Evolutionary conservation across 2,797 vertebrate genomes (phyloP), one percentile per base, ranked within the genome.

Genomic region (Toxotes lorentzi): DNA sequence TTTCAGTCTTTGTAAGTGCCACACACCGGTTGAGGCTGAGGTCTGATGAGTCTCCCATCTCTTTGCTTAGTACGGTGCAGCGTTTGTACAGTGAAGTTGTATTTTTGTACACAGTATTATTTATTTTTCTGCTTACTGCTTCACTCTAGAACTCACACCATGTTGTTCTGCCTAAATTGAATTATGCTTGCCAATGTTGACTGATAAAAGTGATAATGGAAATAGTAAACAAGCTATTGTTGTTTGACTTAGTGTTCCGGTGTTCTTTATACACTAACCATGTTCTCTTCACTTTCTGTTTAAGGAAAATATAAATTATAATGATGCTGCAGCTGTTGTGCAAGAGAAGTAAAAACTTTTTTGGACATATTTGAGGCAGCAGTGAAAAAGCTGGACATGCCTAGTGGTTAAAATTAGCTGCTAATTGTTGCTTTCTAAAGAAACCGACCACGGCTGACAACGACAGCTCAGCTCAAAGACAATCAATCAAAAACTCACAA

Each of bases 101-200:
- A 92, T 92, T 93, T 94, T 93, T 93, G 92, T 92, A 93, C 88
- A 88, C 82, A 83, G 78, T 85, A 63, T 83, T 85, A 74, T 84
- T 92, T 91, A 78, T 91, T 90, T 92, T 91, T 86, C 75, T 60
- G 87, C 85, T 86, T 84, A 45, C 47, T 73, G 88, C 86, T 91
- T 90, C 75, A 86, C 73, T 85, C 48, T 89, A 61, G 69, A 89
- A 70, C 71, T 87, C 66, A 59, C 75, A 62, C 78, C 74, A 27
- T 85, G 81, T 90, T 83, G 77, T 83, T 89, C 82, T 88, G 87
- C 81, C 74, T 73, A 73, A 79, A 86, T 76, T 24, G 70, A 70
- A 57, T 72, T 68, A 64, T 83, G 86, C 87, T 83, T 92, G 88
- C 85, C 76, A 67, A 47, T 78, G 73, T 78, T 78, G 69, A 91